Conservation (phyloP, 2,888 invertebrate species). For the Homarus gammarus region DNA sequence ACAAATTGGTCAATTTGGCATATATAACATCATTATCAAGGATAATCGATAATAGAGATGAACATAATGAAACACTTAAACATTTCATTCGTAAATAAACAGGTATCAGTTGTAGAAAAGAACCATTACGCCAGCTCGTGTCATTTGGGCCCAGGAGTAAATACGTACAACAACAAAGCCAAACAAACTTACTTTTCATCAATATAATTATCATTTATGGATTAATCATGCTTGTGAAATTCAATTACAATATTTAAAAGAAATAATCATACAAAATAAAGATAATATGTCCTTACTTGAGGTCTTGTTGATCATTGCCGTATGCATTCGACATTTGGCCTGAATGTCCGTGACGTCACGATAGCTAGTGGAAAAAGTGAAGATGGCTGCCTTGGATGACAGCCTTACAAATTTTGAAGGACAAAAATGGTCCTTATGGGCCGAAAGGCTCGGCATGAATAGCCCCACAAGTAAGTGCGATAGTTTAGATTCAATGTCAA, state of each 20-base stretch:
- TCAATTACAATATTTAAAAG: neutral
- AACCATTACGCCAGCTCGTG: slow-evolving; percentile 63
- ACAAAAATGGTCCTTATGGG: slow-evolving; percentile 79
- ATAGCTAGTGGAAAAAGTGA: slow-evolving; percentile 77
- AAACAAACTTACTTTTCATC: slow-evolving; percentile 60
- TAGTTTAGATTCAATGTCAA: slow-evolving; percentile 34
- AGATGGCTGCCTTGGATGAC: slow-evolving; percentile 80
- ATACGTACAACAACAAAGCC: slow-evolving; percentile 72
- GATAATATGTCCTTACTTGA: neutral
- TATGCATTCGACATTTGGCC: slow-evolving; percentile 70
- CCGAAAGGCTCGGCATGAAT: slow-evolving; percentile 77
- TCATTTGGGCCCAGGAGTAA: slow-evolving; percentile 48
- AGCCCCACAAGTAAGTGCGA: slow-evolving; percentile 76
- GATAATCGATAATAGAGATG: neutral
- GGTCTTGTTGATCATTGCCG: slow-evolving; percentile 42
- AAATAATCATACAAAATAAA: neutral
- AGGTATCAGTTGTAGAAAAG: slow-evolving; percentile 23
- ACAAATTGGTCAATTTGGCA: no score
- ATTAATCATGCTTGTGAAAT: neutral
- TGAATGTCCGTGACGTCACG: slow-evolving; percentile 75
- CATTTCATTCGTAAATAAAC: neutral
- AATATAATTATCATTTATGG: neutral
- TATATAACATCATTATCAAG: neutral
- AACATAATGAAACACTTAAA: neutral
- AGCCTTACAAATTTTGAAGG: slow-evolving; percentile 80